Conservation (phyloP, 2,797 vertebrate genomes). For the Artibeus lituratus region DNA sequence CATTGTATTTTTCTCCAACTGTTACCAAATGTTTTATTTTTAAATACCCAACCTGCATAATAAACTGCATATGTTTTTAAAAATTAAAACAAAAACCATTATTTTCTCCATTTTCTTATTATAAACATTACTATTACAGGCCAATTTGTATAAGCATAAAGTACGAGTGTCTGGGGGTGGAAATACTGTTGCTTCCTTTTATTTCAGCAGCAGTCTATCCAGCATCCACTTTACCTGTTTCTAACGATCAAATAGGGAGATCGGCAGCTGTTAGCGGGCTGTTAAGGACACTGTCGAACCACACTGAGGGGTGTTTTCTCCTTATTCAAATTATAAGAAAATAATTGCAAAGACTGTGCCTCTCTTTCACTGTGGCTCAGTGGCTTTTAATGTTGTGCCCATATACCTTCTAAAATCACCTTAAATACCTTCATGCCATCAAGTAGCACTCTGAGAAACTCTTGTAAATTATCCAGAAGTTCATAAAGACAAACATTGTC, state of each 20-base stretch:
- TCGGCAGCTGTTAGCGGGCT: not conserved
- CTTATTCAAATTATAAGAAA: not conserved
- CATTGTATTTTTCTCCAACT: not conserved
- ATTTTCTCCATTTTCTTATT: not conserved
- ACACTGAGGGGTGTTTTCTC: not conserved
- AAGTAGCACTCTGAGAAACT: not conserved
- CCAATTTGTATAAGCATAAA: not conserved
- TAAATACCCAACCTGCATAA: not conserved
- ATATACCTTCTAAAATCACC: not conserved
- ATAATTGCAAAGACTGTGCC: not conserved
- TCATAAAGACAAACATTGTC: not conserved
- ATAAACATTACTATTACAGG: not conserved
- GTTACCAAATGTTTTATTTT: conserved; percentile 22
- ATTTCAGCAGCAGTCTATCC: not conserved
- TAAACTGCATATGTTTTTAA: not conserved
- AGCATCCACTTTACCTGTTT: not conserved
- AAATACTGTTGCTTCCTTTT: not conserved
- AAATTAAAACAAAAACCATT: not conserved
- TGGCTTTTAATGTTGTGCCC: not conserved
- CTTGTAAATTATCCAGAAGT: not conserved
- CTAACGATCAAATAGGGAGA: not conserved
- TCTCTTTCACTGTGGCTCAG: not conserved
- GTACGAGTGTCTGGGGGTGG: not conserved
- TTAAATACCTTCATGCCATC: not conserved
- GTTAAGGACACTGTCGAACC: not conserved